Base-by-base conservation (phyloP, 2,888 invertebrate genomes). In the Mamestra brassicae region DNA sequence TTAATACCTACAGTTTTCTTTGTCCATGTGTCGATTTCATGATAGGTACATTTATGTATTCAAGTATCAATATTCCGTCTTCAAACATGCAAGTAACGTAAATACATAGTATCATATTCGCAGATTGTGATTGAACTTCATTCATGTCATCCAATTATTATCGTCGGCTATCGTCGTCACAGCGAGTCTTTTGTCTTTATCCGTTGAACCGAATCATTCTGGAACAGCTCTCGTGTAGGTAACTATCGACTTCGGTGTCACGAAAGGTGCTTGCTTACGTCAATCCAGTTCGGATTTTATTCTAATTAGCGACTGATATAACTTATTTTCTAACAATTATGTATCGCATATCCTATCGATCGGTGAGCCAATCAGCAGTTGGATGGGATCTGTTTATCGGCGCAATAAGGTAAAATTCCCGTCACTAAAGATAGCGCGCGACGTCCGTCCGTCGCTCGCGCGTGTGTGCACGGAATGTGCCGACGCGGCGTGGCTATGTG, bases 401-500 rank as follows among this genome's bases (percentile, higher is more conserved):
- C 65, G 68, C 63, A 85, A 84, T 85, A 84, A 89, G 89, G 89
- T 90, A 87, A 89, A 87, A 84, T 86, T 83, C 76, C 85, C 81
- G 83, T 73, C 83, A 78, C 83, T 85, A 60, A 69, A 82, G 86
- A 84, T 85, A 83, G 73, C 60, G 47, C 34, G 15, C 71, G 61
- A 67, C 80, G 73, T 76, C 61, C 72, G 64, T 67, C 47, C 58
- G 68, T 5, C 38, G 26, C 42, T 38, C 26, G 60, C n/a, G n/a
- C 72, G 76, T 75, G 67, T 64, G 72, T 65, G 57, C 71, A 60
- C 67, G 71, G 65, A 60, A 62, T 57, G 74, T 78, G 13, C n/a
- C 10, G 34, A 65, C 58, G 65, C 13, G 62, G 63, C 60, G 50
- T 45, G 1, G 45, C 42, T 65, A 81, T 68, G 80, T 88, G 83